These are phyloP conservation scores for Sialia sialis DNA, from an alignment of 2,113 vertebrate species.

Conservation along the genomic window DNA sequence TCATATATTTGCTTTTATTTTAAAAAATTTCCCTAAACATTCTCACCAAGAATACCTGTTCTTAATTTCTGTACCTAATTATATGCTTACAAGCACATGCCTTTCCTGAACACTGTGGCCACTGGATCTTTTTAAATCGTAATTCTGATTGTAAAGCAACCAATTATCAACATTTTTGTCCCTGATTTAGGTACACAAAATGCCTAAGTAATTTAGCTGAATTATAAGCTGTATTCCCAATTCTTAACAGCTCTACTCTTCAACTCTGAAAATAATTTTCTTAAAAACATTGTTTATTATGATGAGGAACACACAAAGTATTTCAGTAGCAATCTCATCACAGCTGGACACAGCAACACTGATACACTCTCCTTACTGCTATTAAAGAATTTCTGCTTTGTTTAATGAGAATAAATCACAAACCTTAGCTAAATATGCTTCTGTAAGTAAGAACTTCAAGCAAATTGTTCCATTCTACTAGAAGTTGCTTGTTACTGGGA, in stretches of 20 bases:
- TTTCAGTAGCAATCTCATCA: background rate
- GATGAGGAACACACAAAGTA: background rate
- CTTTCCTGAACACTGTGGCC: background rate
- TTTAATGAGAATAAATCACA: background rate
- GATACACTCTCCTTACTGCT: background rate
- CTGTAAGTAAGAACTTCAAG: background rate
- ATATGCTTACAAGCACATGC: background rate
- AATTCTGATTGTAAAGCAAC: background rate
- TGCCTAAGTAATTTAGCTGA: background rate
- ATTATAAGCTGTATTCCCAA: background rate
- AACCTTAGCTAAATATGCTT: background rate
- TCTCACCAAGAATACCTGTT: background rate
- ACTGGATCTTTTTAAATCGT: background rate
- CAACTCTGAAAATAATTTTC: background rate
- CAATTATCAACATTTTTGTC: background rate
- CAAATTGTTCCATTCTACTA: background rate
- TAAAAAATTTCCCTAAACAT: background rate
- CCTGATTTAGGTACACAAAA: background rate
- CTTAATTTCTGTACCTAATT: background rate
- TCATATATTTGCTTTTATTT: background rate
- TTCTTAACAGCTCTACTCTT: background rate
- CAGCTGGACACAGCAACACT: background rate
- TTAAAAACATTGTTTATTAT: background rate
- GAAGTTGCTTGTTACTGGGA: background rate
- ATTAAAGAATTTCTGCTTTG: background rate